Evolutionary conservation across 2,113 vertebrate genomes (phyloP).

Genomic region (Ctenomys sociabilis): DNA sequence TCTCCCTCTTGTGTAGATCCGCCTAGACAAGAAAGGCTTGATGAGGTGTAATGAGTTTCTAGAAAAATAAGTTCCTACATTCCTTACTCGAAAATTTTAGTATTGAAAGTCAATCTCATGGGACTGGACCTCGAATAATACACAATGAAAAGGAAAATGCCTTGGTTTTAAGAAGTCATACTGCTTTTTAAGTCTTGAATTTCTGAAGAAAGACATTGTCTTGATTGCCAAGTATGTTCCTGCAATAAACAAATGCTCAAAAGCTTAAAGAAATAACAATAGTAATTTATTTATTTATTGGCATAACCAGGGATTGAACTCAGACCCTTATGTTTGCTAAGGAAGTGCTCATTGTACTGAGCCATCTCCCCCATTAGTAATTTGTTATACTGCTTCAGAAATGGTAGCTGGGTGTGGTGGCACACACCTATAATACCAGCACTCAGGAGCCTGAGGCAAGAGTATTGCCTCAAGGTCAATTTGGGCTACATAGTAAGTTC

Average conservation of each 20-base stretch:
- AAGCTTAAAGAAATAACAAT: background rate
- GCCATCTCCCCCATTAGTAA: no score
- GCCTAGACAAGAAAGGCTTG: conserved; percentile 70
- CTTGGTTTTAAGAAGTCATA: background rate
- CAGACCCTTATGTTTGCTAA: no score
- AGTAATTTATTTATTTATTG: background rate
- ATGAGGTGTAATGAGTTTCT: conserved; percentile 4
- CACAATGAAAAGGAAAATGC: background rate
- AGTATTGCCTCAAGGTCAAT: background rate
- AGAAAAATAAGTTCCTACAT: conserved; percentile 18
- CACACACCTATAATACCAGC: background rate
- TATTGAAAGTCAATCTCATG: background rate
- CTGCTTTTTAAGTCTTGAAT: conserved; percentile 21
- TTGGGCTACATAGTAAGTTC: background rate
- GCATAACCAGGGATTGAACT: no score
- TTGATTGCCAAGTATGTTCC: background rate
- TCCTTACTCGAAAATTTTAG: conserved; percentile 11
- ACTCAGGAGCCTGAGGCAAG: background rate
- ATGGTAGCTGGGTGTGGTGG: background rate
- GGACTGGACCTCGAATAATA: background rate
- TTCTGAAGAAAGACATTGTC: conserved; percentile 30
- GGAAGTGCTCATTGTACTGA: no score
- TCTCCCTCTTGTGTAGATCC: conserved; percentile 80
- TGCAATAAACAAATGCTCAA: background rate
- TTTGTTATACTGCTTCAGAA: background rate